Conservation (phyloP, 2,888 invertebrate species). For the Iselma pallidipennis region DNA sequence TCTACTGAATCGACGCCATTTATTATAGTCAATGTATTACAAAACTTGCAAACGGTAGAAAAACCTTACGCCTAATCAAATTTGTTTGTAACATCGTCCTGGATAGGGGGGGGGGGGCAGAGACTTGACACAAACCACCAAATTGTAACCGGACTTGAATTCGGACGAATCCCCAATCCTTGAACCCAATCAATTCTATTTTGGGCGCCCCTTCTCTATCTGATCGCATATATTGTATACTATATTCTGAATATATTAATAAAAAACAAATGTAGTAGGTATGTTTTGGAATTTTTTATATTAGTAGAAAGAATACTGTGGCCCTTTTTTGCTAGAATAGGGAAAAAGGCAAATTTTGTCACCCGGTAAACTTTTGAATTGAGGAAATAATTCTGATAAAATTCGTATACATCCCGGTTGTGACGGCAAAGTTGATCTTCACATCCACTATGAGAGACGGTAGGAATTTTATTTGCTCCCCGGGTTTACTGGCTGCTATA, state of each 20-base stretch:
- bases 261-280: neutral
- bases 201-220: neutral
- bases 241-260: neutral
- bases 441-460: too few relatives aligned
- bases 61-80: slow-evolving; percentile 36
- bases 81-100: slow-evolving; percentile 16
- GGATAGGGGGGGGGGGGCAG: too few relatives aligned
- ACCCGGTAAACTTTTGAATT: neutral
- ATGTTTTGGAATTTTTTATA: neutral
- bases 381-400: neutral
- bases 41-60: slow-evolving; percentile 26
- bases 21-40: slow-evolving; percentile 37
- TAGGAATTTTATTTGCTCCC: neutral
- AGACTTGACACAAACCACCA: neutral
- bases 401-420: neutral
- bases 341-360: neutral
- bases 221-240: neutral
- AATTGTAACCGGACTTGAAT: too few relatives aligned
- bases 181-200: neutral
- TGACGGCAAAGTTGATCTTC: neutral
- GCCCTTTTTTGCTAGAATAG: neutral
- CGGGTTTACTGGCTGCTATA: neutral
- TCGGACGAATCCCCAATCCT: neutral
- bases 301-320: neutral
- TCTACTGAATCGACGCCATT: slow-evolving; percentile 43